Evolutionary conservation across 2,113 vertebrate species (phyloP).

Genomic region (Actenoides lindsayi): DNA sequence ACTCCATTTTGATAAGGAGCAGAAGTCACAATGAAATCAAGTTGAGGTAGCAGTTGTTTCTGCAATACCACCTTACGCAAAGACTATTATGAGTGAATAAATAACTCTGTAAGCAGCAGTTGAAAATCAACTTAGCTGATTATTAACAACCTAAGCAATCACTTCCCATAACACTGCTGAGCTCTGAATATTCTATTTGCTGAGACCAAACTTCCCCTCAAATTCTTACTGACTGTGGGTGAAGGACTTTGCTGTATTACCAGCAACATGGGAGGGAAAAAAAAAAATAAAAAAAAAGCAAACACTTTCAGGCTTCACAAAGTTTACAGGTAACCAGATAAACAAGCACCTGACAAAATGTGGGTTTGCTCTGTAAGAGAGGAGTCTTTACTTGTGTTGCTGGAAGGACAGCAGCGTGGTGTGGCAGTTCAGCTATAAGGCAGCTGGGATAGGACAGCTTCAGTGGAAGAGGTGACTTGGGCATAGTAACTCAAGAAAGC

Average conservation of each 20-base stretch:
- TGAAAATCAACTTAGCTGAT: neutral
- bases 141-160: neutral
- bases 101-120: neutral
- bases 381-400: neutral
- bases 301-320: neutral
- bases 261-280: rapidly evolving
- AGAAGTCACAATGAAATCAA: neutral
- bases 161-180: neutral
- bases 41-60: neutral
- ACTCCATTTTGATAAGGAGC: neutral
- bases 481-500: neutral
- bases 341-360: neutral
- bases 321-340: neutral
- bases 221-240: neutral
- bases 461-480: neutral
- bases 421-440: neutral
- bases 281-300: neutral
- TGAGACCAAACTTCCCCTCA: neutral
- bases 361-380: neutral
- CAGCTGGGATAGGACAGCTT: neutral
- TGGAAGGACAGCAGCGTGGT: neutral
- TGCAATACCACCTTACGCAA: neutral
- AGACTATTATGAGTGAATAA: neutral
- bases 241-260: neutral
- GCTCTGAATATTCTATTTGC: neutral